Evolutionary conservation across 2,888 invertebrate species (phyloP).

Genomic region (Leucophenga montana): DNA sequence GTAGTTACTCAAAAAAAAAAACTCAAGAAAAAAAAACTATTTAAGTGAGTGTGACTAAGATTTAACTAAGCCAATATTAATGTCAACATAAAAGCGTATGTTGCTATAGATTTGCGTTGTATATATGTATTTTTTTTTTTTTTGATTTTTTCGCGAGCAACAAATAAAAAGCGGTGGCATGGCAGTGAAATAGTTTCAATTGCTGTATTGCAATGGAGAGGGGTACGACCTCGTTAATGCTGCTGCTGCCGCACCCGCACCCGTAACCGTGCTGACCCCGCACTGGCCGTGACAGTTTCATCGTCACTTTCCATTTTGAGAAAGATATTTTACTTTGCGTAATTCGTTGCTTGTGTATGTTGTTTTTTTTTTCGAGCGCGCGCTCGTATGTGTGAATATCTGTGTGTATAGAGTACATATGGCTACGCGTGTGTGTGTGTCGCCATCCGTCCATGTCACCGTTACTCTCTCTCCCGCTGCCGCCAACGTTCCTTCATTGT

Average conservation of each 20-base stretch:
- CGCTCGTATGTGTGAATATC: conserved; percentile 37
- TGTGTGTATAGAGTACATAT: conserved; percentile 33
- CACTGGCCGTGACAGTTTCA: conserved; percentile 26
- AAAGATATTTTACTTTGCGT: conserved; percentile 69
- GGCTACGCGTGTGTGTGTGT: conserved; percentile 45
- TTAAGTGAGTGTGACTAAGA: conserved; percentile 20
- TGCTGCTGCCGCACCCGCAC: conserved; percentile 11
- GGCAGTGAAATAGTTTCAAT: too few relatives aligned
- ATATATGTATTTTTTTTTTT: too few relatives aligned
- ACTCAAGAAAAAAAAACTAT: neutral
- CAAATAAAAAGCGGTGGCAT: too few relatives aligned
- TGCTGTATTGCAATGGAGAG: neutral
- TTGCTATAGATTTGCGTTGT: too few relatives aligned
- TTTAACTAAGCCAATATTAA: neutral
- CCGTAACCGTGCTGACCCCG: neutral
- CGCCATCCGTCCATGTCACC: conserved; percentile 51
- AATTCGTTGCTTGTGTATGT: conserved; percentile 60
- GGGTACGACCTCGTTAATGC: conserved; percentile 20
- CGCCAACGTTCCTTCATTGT: conserved; percentile 45
- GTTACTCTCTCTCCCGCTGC: conserved; percentile 42
- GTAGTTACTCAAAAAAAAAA: conserved; percentile 10
- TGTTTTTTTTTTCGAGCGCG: conserved; percentile 7
- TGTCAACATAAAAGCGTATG: neutral
- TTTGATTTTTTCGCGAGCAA: too few relatives aligned
- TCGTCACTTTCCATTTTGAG: conserved; percentile 65